Base-by-base conservation (phyloP, 2,797 vertebrate species). In the Manis pentadactyla region DNA sequence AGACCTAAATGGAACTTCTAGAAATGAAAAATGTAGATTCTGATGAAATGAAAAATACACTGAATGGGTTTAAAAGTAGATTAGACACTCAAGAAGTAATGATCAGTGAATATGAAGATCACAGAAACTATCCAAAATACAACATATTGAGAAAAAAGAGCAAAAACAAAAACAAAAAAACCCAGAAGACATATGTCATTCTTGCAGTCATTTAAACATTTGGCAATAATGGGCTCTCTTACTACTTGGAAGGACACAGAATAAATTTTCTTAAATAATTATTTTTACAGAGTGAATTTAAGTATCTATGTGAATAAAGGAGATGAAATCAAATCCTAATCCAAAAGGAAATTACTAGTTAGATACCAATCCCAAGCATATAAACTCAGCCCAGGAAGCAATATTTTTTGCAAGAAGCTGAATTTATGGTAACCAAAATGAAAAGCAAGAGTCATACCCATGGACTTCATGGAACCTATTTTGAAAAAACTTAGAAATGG, bases 31-130 rank as follows among this genome's bases (percentile, higher is more conserved):
- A 42, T 19, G 27, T 3, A 73, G 27, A 87, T 53, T 69, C 5
- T 83, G 37, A 94, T 83, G 37, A 94, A 94, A 77, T 87, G 19
- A 57, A 94, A 93, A 93, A 83, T 34, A 69, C 4, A 87, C 13
- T 31, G 25, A 51, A 5, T 25, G 29, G 5, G 46, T 74, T 87
- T 59, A 63, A 71, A 8, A 42, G 63, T 13, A 39, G 31, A 77
- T 55, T 11, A 87, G 39, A 95, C 34, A 75, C 6, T 88, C 25
- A 68, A 66, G 64, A 74, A 31, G 39, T 42, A 95, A 61, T 42
- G 53, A 59, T 68, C 10, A 79, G 53, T 69, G 46, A 84, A 42
- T 34, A 1, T 39, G 61, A 68, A 94, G 77, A 51, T 23, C 49
- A 68, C 4, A 87, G 46, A 90, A 85, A 79, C 14, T 42, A 78